Evolutionary conservation across 2,888 invertebrate species (phyloP).

Genomic region (Petrolisthes manimaculis): DNA sequence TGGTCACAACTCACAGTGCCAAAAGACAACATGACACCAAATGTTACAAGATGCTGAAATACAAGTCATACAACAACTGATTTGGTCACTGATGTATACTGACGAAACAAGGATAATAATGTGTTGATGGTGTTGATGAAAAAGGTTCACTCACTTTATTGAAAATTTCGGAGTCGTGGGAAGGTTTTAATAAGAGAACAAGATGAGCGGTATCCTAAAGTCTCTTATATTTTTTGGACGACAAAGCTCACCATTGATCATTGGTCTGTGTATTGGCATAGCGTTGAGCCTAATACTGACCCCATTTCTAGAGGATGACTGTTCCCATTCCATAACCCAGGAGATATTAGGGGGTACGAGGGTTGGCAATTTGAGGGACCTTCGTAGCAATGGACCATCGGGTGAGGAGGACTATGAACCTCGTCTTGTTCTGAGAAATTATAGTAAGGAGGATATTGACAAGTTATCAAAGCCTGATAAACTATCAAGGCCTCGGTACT

Average conservation of each 20-base stretch:
- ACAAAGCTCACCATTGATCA: conserved; percentile 50
- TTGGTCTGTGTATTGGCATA: conserved; percentile 54
- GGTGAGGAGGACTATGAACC: conserved; percentile 52
- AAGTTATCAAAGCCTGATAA: conserved; percentile 46
- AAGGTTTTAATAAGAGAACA: neutral
- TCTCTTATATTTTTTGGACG: conserved; percentile 32
- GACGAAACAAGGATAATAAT: too few relatives aligned
- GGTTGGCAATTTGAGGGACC: conserved; percentile 43
- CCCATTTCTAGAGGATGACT: conserved; percentile 46
- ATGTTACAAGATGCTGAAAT: too few relatives aligned
- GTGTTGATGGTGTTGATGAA: too few relatives aligned
- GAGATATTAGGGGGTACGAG: conserved; percentile 10
- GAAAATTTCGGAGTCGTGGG: neutral
- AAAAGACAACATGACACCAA: too few relatives aligned
- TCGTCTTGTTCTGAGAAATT: conserved; percentile 28
- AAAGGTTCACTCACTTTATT: too few relatives aligned
- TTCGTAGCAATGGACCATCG: conserved; percentile 31
- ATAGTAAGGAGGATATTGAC: conserved; percentile 29
- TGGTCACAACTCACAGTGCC: too few relatives aligned
- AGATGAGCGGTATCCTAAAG: conserved; percentile 11
- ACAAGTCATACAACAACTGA: too few relatives aligned
- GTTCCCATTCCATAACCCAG: neutral
- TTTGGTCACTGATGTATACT: too few relatives aligned
- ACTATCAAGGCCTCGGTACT: conserved; percentile 83
- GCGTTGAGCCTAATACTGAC: conserved; percentile 52